These are phyloP conservation scores for Grus americana DNA, from an alignment of 2,113 vertebrate genomes.

Conservation along the genomic window DNA sequence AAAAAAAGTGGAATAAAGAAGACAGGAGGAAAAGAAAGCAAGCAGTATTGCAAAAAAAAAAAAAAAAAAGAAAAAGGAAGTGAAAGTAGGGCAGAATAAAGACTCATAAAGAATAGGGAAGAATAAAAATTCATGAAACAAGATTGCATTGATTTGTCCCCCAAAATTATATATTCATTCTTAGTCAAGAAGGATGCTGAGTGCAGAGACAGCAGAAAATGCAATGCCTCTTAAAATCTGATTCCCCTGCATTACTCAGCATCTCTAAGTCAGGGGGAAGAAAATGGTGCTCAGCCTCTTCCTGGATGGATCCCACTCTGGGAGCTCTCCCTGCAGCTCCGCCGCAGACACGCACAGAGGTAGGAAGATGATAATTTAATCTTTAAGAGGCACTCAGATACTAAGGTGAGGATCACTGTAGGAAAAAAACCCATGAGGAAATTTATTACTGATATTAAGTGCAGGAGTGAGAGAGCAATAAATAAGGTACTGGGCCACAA, in stretches of 20 bases:
- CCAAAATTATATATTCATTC: neutral
- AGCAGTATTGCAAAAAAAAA: neutral
- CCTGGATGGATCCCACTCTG: neutral
- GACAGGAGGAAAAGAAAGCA: neutral
- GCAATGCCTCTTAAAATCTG: neutral
- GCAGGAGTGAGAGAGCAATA: neutral
- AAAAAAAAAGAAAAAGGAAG: neutral
- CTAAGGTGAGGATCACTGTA: neutral
- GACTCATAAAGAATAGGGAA: neutral
- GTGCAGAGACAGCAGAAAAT: neutral
- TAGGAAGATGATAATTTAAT: neutral
- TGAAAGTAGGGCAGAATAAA: neutral
- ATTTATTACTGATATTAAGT: neutral
- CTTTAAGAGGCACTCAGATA: neutral
- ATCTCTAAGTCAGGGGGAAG: neutral
- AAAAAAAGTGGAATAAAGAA: neutral
- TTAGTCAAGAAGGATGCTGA: neutral
- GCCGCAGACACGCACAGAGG: neutral
- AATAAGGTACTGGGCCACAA: neutral
- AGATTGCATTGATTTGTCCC: neutral
- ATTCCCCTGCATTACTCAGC: neutral
- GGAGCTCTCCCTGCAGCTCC: neutral
- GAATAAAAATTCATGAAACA: neutral
- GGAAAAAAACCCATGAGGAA: neutral
- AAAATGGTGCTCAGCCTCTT: neutral